Percentiles rank a stretch among this genome's conserved stretches.
Evolutionary conservation across 1,140 invertebrate genomes (phyloP).

Genomic region (Helicoverpa zea): DNA sequence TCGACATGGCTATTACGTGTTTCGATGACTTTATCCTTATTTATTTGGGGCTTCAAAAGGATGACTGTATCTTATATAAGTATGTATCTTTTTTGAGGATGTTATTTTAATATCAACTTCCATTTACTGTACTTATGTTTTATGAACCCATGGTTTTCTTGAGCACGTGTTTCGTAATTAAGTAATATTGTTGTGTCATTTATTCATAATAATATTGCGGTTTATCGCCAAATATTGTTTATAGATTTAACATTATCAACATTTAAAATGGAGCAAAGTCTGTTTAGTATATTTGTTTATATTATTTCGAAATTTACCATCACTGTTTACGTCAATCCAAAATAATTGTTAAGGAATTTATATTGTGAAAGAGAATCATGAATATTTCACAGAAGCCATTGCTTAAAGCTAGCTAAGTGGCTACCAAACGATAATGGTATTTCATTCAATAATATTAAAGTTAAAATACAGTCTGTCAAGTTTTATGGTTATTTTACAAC

Average conservation of each 20-base stretch:
- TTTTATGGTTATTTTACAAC: neutral
- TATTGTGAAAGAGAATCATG: neutral
- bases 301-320: neutral
- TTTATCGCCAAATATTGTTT: neutral
- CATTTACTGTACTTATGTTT: too few species aligned
- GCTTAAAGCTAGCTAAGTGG: neutral
- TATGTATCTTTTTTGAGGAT: too few species aligned
- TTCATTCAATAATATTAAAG: conserved; percentile 3
- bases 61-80: too few species aligned
- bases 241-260: neutral
- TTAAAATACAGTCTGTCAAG: conserved; percentile 12
- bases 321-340: neutral
- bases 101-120: too few species aligned
- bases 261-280: neutral
- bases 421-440: neutral
- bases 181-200: neutral
- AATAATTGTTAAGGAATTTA: neutral
- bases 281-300: neutral
- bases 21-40: too few species aligned
- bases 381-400: neutral
- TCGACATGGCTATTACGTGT: too few species aligned
- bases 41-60: too few species aligned
- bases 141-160: neutral
- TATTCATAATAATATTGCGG: neutral
- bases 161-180: neutral